A percentile compares a stretch with the other conserved stretches of the same genome.
Evolutionary conservation across 1,140 invertebrate genomes (phyloP).

Genomic region (Lineus longissimus): DNA sequence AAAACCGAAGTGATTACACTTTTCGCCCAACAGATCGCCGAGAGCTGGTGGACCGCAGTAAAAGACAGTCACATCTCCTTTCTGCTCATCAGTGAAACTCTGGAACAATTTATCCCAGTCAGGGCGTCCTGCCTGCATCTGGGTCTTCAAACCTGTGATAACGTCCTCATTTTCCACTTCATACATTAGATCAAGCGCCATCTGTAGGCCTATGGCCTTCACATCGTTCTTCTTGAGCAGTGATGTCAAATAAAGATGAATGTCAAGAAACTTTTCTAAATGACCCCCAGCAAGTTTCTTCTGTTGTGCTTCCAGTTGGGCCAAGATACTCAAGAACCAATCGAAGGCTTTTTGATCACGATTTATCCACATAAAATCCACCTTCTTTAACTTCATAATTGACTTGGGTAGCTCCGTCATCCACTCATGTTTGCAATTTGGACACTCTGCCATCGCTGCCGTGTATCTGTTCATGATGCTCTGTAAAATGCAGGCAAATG

Average conservation of each 20-base stretch:
- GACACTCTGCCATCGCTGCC: slow-evolving; percentile 78
- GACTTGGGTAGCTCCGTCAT: slow-evolving; percentile 59
- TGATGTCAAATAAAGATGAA: slow-evolving; percentile 97
- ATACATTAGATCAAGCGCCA: slow-evolving; percentile 85
- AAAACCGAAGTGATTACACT: no score
- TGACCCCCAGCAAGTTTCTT: slow-evolving; percentile 69
- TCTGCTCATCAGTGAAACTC: no score
- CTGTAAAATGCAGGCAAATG: slow-evolving; percentile 89
- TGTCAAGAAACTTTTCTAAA: slow-evolving; percentile 45
- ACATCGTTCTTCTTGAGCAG: slow-evolving; percentile 87
- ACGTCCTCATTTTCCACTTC: slow-evolving; percentile 90
- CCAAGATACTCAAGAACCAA: slow-evolving; percentile 92
- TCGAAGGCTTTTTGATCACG: slow-evolving; percentile 91
- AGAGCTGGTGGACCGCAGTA: no score
- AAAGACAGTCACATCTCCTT: no score
- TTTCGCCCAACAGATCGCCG: no score
- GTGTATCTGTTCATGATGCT: slow-evolving; percentile 92
- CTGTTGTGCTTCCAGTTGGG: slow-evolving; percentile 91
- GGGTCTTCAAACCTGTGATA: slow-evolving; percentile 87
- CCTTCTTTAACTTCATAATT: slow-evolving; percentile 78
- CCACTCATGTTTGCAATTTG: slow-evolving; percentile 79
- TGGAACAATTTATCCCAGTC: slow-evolving; percentile 70
- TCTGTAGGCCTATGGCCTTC: slow-evolving; percentile 87
- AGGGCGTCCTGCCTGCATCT: slow-evolving; percentile 87
- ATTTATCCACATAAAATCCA: slow-evolving; percentile 98